Evolutionary conservation across 2,113 vertebrate genomes (phyloP), one percentile per base, ranked within the genome.

Genomic region (Pollachius pollachius): DNA sequence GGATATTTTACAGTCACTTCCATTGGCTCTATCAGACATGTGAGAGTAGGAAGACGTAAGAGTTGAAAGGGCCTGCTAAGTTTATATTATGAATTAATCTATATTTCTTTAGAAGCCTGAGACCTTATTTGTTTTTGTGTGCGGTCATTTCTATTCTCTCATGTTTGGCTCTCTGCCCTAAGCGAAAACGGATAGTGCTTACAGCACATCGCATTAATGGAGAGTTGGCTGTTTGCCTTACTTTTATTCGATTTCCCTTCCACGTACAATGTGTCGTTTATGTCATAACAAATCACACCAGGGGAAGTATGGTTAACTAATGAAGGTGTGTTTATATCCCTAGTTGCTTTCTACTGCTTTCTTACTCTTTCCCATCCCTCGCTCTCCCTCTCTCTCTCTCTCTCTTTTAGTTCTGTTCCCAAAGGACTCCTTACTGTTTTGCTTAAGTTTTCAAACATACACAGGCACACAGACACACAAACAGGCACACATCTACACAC

Each of bases 151-250:
- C 19, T 58, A 9, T 63, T 15, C 30, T 5, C 30, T 34, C 30
- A 4, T 15, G 70, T 48, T 73, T 52, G 25, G 4, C 62, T 73
- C 61, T 66, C 66, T 54, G 23, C 64, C 70, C 16, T 54, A 67
- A 72, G 41, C 73, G 68, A 61, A 81, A 75, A 83, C 12, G 16
- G 52, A 6, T 54, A 54, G 16, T 3, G 16, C 12, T 82, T 77
- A 82, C 70, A 76, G 76, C 25, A 78, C 85, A 87, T 87, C 68
- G 60, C 77, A 78, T 86, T 83, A 81, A 76, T 74, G 82, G 83
- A 87, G 6, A 34, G 30, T 34, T 34, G 1, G 30, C 30, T 34
- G 30, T 34, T 34, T 34, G 30, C 30, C 6, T 34, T 34, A 34
- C 30, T 34, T 34, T 7, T 34, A 23, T 23, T 23, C 23, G 23